Evolutionary conservation across 2,797 vertebrate genomes (phyloP), one percentile per base, ranked within the genome.

Genomic region (Caiman crocodilus): DNA sequence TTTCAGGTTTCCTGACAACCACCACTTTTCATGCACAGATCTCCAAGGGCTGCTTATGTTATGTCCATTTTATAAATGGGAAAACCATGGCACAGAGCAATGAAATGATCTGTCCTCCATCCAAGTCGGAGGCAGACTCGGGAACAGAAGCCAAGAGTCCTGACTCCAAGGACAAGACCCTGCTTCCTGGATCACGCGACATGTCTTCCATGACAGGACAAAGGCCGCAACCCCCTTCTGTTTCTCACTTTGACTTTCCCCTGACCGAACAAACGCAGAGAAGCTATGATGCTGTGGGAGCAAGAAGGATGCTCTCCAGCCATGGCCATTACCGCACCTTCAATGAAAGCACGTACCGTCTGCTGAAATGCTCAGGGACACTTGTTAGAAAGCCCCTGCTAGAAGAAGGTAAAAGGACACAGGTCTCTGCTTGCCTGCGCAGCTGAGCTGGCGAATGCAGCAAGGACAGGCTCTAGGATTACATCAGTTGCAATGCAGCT

Each of bases 321-420:
- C 71, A 74, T 2, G 2, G 10, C 61, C 0, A 0, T 1, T 9
- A 81, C 0, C 42, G 35, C 20, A 77, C 57, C 57, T 35, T 42
- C 13, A 25, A 25, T 23, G 50, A 26, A 50, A 35, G 50, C 35
- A 35, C 30, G 16, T 4, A 60, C 21, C 1, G 2, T 50, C 14
- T 55, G 64, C 56, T 73, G 76, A 73, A 61, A n/a, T 13, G 10
- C 28, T 14, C 64, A 10, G 0, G 0, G 76, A 26, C 28, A 64
- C 17, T 1, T 0, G 18, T 11, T 83, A 35, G 23, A 79, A 84
- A 94, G 65, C 11, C 30, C 57, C 2, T 35, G 63, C 2, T 35
- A 50, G 23, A 73, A 76, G 75, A 30, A 3, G 32, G 71, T 32
- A 74, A 42, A 61, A 69, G 67, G 1, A 42, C 7, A 73, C 75